These are phyloP conservation scores for Bagarius yarrelli DNA, from an alignment of 2,113 vertebrate species.

Conservation along the genomic window DNA sequence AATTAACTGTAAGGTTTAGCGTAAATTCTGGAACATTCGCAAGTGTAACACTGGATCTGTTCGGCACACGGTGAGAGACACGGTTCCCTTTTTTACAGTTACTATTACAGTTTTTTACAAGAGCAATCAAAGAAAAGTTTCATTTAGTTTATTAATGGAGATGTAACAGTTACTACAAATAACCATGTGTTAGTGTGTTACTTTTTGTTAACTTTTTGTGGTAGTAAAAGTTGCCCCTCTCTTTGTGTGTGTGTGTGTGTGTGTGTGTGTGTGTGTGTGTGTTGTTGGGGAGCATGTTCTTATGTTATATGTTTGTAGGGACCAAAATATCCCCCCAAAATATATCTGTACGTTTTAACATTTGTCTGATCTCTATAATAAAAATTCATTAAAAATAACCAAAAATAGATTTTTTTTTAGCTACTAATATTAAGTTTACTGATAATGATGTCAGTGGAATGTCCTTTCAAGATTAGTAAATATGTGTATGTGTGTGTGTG, in stretches of 20 bases:
- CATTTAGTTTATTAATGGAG: too few relatives aligned
- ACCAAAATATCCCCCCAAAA: neutral
- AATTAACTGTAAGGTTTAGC: neutral
- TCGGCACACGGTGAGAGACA: constrained; percentile 44
- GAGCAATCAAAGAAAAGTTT: too few relatives aligned
- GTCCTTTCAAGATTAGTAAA: neutral
- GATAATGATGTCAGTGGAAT: neutral
- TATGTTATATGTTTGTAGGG: neutral
- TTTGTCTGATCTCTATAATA: neutral
- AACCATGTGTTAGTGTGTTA: neutral
- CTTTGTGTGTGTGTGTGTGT: neutral
- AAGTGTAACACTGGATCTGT: constrained; percentile 53
- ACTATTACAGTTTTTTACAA: too few relatives aligned
- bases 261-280: neutral
- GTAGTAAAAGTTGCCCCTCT: too few relatives aligned
- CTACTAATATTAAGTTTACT: neutral
- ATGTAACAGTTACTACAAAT: too few relatives aligned
- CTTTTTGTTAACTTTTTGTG: too few relatives aligned
- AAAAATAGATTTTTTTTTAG: neutral
- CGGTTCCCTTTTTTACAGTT: neutral
- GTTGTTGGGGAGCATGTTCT: too few relatives aligned
- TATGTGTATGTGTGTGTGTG: constrained; percentile 7
- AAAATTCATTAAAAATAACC: neutral
- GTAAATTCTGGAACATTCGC: constrained; percentile 13
- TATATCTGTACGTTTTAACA: neutral